Evolutionary conservation across 2,888 invertebrate genomes (phyloP).

Genomic region (Cremastinae sp.): DNA sequence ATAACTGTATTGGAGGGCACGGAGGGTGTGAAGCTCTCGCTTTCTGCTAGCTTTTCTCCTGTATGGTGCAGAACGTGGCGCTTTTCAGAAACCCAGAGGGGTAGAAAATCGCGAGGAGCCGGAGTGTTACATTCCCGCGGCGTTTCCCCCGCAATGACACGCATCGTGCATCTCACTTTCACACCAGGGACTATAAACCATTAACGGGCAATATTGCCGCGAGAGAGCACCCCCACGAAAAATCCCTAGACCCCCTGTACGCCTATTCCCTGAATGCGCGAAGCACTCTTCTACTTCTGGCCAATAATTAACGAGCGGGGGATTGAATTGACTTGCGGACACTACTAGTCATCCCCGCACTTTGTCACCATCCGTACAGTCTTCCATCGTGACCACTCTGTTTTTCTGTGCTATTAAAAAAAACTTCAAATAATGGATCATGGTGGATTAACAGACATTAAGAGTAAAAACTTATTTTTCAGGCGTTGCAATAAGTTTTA

Average conservation of each 20-base stretch:
- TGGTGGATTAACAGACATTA: no score
- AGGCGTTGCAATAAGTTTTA: no score
- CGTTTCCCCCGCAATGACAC: constrained; percentile 73
- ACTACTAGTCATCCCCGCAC: constrained; percentile 45
- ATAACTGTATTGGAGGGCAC: constrained; percentile 36
- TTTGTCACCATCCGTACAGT: constrained; percentile 13
- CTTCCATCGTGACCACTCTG: constrained; percentile 26
- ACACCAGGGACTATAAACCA: constrained; percentile 79
- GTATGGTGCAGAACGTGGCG: constrained; percentile 42
- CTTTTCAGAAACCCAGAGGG: constrained; percentile 58
- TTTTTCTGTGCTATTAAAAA: constrained; percentile 15
- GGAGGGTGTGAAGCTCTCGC: constrained; percentile 61
- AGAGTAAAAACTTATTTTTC: no score
- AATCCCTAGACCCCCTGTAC: neutral
- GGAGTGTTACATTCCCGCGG: constrained; percentile 50
- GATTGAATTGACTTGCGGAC: constrained; percentile 62
- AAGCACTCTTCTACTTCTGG: constrained; percentile 45
- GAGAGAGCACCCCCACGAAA: constrained; percentile 51
- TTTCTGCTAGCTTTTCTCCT: constrained; percentile 60
- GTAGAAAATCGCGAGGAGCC: constrained; percentile 53
- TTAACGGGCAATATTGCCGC: constrained; percentile 76
- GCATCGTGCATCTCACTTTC: constrained; percentile 77
- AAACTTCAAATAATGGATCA: no score
- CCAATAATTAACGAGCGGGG: constrained; percentile 66
- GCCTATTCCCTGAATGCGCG: constrained; percentile 18